These are phyloP conservation scores for Drosophila tsacasi DNA, from an alignment of 1,140 invertebrate species.

Conservation along the genomic window DNA sequence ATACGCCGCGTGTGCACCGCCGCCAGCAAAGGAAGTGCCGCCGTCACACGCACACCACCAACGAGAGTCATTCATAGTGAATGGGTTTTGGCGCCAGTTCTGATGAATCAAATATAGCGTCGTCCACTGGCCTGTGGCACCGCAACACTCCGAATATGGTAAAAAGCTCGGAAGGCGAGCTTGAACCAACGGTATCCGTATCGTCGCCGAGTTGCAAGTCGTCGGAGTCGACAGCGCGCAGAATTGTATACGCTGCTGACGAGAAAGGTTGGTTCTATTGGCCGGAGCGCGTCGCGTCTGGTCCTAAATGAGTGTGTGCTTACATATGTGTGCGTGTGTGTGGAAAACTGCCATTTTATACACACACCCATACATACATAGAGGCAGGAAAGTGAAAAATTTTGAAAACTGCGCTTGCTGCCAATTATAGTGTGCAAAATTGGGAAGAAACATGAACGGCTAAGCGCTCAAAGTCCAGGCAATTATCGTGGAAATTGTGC, in stretches of 20 bases:
- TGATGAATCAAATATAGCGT: constrained; percentile 52
- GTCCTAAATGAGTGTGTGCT: constrained; percentile 16
- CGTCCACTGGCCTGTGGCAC: constrained; percentile 13
- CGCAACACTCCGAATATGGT: constrained; percentile 61
- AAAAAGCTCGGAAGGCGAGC: constrained; percentile 61
- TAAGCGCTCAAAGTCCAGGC: constrained; percentile 7
- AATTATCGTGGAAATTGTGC: constrained; percentile 37
- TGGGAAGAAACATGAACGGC: constrained; percentile 14
- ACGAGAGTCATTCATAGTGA: constrained; percentile 23
- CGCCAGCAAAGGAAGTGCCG: background rate
- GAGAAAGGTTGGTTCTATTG: constrained; percentile 77
- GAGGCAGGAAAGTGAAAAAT: constrained; percentile 69
- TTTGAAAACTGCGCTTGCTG: constrained; percentile 57
- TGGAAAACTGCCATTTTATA: constrained; percentile 43
- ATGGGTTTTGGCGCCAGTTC: constrained; percentile 75
- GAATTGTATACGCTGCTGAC: constrained; percentile 84
- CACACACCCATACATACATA: constrained; percentile 39
- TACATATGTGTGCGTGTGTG: constrained; percentile 41
- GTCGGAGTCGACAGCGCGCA: constrained; percentile 56
- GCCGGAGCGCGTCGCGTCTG: constrained; percentile 58
- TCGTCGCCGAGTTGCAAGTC: constrained; percentile 46
- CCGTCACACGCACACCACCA: constrained; percentile 8
- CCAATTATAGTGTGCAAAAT: constrained; percentile 52
- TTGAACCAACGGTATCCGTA: constrained; percentile 31
- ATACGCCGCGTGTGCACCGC: constrained; percentile 48